Evolutionary conservation across 2,888 invertebrate species (phyloP), one percentile per base, ranked within the genome.

Genomic region (Odontothrips loti): DNA sequence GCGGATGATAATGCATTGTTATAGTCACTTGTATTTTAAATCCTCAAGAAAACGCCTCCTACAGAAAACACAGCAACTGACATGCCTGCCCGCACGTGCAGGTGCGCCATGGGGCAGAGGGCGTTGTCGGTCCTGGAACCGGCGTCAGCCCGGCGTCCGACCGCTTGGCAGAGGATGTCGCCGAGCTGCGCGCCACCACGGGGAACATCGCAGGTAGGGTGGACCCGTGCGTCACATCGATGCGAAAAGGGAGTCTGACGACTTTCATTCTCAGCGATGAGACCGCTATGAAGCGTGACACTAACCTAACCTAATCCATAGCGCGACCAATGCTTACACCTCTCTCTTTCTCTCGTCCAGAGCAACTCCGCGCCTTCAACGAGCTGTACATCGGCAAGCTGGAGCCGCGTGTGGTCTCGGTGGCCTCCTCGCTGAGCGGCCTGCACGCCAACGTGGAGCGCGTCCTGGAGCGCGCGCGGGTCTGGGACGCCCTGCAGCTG

Each of bases 401-500:
- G 81, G 89, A 90, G 84, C 87, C 88, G 43, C 87, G 88, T 83
- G 85, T 89, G 81, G 85, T 87, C 12, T 85, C 86, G 17, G 85
- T 88, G 51, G 86, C 86, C 17, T 86, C 86, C 15, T 85, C 86
- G 3, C 84, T 90, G 8, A 85, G 86, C 4, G 87, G 85, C 82
- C 86, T 90, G 75, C 89, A 90, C 84, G 87, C 85, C 82, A 89
- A 89, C 81, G 86, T 90, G 47, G 88, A 88, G 83, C 87, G 87
- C 83, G 85, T 90, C 43, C 89, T 87, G 83, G 89, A 89, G 83
- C 87, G 89, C 80, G 88, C 89, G 0, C 89, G 89, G 82, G 88
- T 88, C 6, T 90, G 90, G 90, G 88, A 89, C 81, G 89, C 89
- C 47, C 89, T 90, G 84, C 89, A 89, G 83, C 87, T 89, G 83